A percentile compares a stretch with the other conserved stretches of the same genome.
These are phyloP conservation scores for Albula glossodonta DNA, from an alignment of 2,113 vertebrate genomes.

Conservation along the genomic window DNA sequence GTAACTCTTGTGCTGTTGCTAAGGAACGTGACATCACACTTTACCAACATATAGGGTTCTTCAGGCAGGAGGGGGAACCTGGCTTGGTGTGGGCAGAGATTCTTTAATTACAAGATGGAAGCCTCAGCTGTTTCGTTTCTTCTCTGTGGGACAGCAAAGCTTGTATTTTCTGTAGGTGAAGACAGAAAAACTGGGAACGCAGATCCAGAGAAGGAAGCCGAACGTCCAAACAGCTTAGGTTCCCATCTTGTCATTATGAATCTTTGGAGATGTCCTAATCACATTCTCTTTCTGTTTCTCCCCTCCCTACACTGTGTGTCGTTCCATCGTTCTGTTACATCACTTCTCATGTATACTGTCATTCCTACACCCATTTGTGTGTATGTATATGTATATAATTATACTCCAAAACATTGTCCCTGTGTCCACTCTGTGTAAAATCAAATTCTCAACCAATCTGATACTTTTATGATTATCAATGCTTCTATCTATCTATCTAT, in stretches of 20 bases:
- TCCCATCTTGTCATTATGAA: constrained; percentile 55
- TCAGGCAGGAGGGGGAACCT: constrained; percentile 3
- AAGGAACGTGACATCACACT: neutral
- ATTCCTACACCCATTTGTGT: neutral
- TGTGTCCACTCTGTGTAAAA: constrained; percentile 32
- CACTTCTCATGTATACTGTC: constrained; percentile 13
- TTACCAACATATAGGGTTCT: neutral
- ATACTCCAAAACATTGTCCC: constrained; percentile 14
- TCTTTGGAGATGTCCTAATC: constrained; percentile 52
- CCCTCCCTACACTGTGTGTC: constrained; percentile 32
- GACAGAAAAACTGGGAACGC: neutral
- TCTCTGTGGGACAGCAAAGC: neutral
- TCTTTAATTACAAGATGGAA: constrained; percentile 48
- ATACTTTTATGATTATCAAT: constrained; percentile 37
- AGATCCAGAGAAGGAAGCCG: neutral
- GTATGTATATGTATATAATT: neutral
- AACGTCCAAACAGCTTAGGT: neutral
- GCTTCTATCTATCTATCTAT: constrained; percentile 38
- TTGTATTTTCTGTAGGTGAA: neutral
- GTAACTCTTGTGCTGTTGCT: constrained; percentile 4
- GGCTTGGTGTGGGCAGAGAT: constrained; percentile 37
- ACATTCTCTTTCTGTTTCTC: constrained; percentile 40
- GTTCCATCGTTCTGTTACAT: constrained; percentile 39
- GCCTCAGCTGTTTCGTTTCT: constrained; percentile 11
- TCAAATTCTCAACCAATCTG: constrained; percentile 56